Evolutionary conservation across 2,888 invertebrate genomes (phyloP), one percentile per base, ranked within the genome.

Genomic region (Adela reaumurella): DNA sequence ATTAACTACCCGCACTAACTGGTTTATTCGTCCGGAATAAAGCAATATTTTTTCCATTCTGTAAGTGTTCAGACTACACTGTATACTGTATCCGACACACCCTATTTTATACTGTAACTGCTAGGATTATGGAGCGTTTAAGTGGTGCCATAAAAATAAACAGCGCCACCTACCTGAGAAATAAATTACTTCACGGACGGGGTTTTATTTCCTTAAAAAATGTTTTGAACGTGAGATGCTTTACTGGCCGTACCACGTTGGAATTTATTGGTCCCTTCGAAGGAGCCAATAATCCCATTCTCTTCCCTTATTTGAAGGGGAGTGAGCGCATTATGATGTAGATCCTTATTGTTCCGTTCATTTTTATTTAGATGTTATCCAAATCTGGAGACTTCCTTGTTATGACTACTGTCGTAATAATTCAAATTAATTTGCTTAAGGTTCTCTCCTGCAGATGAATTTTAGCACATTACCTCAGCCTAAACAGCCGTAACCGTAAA

Each of bases 121-220:
- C 67, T 58, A 53, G 67, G 71, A 74, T 77, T 74, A 74, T 74
- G 64, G 69, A 72, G 66, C 69, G 67, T 69, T 74, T 73, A 74
- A 74, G 74, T 74, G 70, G 67, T 58, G 56, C 66, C 66, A 74
- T 76, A 76, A 78, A 35, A 78, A 71, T 69, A 72, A 68, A 65
- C 63, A 70, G 68, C 67, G 66, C 63, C 62, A n/a, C 64, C 64
- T 73, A 73, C 74, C 72, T 72, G 68, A 69, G 72, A 74, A 74
- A 78, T 78, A 77, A 76, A 77, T 78, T 77, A 76, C 73, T 71
- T 71, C 71, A 70, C 70, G 70, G 74, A 76, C 76, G 76, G 74
- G 73, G 77, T 76, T 76, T 74, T 73, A 76, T 71, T 67, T 66
- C 67, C 63, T 56, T 62, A 35, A 35, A 35, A 64, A 72, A 74